Conservation (phyloP, 1,140 invertebrate species). For the Odontomachus brunneus region DNA sequence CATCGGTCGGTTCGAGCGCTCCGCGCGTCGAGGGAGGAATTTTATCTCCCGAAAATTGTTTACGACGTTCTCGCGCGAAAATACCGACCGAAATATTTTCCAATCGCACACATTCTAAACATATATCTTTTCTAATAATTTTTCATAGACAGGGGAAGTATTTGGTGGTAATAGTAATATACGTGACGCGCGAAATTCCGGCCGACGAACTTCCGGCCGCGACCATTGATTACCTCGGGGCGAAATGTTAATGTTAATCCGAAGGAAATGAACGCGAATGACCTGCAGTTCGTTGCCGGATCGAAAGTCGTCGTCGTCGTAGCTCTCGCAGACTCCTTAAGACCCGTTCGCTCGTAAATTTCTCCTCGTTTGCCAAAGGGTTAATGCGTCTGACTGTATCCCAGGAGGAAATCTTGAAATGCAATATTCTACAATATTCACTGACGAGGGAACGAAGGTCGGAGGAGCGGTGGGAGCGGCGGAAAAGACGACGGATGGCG, state of each 20-base stretch:
- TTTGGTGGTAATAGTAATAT: constrained; percentile 12
- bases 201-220: background rate
- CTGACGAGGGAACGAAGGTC: constrained; percentile 67
- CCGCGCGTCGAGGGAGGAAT: background rate
- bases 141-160: background rate
- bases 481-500: constrained; percentile 57
- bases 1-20: constrained; percentile 28
- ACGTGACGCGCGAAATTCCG: background rate
- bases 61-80: no score
- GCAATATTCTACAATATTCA: constrained; percentile 78
- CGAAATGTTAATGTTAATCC: constrained; percentile 53
- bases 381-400: constrained; percentile 72
- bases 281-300: constrained; percentile 32
- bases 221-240: constrained; percentile 50
- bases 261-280: constrained; percentile 53
- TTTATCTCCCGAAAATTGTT: background rate
- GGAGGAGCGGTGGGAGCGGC: constrained; percentile 51
- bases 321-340: constrained; percentile 51
- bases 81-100: background rate
- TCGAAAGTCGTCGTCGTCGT: constrained; percentile 52
- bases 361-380: constrained; percentile 68
- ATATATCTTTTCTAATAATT: no score
- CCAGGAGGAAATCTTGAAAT: constrained; percentile 73
- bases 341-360: constrained; percentile 64
- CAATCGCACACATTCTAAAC: no score